Base-by-base conservation (phyloP, 1,140 invertebrate species). In the Zaprionus ghesquierei region DNA sequence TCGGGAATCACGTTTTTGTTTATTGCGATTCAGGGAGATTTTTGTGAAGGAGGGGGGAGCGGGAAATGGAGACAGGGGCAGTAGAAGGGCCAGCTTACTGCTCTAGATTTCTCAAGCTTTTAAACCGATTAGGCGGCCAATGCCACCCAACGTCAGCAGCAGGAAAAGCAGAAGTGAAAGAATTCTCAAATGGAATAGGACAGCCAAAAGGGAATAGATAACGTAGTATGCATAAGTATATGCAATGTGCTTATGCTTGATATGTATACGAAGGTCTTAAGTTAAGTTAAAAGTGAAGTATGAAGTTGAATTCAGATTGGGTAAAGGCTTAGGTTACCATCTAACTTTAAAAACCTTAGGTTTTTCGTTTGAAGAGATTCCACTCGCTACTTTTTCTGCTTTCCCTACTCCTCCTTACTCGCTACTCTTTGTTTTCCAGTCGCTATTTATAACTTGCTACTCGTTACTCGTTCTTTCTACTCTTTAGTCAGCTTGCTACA, bases 1-100 rank as follows among this genome's bases (percentile, higher is more conserved):
- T 89, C 41, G 55, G 76, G 79, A 84, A 89, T 89, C 79, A 81
- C 78, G 64, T 75, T 82, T 70, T 69, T 33, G 72, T 66, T 68
- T 68, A 71, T 35, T 63, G 35, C 46, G 25, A 50, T 53, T 27
- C 15, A 33, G 44, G 50, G 46, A 65, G 73, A 76, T 71, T 64
- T 64, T 49, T 41, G n/a, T 41, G 35, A 41, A 29, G 27, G n/a
- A 35, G 25, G 31, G 31, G 10, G 27, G 18, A 41, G 12, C 8
- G 33, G n/a, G 15, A 29, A 31, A 12, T 8, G 27, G 18, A 13
- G 18, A 0, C 23, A 38, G 41, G 56, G 49, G 41, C 73, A 18
- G 10, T n/a, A 20, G 65, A 77, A 61, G n/a, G 35, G n/a, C n/a
- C 35, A 81, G 64, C 76, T 79, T 82, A 79, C 50, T 72, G 75